phyloP scores from a whole-genome alignment of 2,797 vertebrate genomes.

The Cuculus canorus region DNA sequence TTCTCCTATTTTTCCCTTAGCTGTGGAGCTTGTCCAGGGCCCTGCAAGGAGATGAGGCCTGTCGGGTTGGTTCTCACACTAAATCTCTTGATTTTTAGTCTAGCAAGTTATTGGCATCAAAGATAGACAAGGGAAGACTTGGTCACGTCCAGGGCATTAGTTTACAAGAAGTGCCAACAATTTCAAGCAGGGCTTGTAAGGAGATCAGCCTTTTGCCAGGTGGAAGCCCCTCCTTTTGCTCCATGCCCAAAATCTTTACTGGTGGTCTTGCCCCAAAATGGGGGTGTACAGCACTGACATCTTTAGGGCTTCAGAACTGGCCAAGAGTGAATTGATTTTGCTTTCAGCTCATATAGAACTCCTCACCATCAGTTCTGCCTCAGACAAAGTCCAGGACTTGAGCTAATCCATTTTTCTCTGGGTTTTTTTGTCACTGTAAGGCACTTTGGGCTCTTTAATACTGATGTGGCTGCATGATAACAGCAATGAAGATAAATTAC shows the following conservation, averaged over 20 bases:
- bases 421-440: conserved; percentile 25
- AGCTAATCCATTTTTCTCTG: conserved; percentile 13
- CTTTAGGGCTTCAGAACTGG: not conserved
- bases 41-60: not conserved
- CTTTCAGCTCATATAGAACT: not conserved
- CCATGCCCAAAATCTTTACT: accelerated
- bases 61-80: not conserved
- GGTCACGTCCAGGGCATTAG: not conserved
- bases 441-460: not conserved
- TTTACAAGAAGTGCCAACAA: not conserved
- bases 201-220: not conserved
- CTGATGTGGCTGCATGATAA: conserved; percentile 32
- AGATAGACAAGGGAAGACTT: not conserved
- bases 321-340: not conserved
- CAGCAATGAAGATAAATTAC: conserved; percentile 63
- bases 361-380: not conserved
- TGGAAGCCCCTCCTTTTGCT: not conserved
- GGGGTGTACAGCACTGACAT: not conserved
- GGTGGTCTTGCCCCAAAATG: not conserved
- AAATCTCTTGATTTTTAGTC: not conserved
- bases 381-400: not conserved
- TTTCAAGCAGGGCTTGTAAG: not conserved
- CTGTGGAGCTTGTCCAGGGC: not conserved
- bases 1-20: not conserved
- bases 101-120: not conserved